Evolutionary conservation across 2,888 invertebrate genomes (phyloP).

Genomic region (Trachelus iudaicus): DNA sequence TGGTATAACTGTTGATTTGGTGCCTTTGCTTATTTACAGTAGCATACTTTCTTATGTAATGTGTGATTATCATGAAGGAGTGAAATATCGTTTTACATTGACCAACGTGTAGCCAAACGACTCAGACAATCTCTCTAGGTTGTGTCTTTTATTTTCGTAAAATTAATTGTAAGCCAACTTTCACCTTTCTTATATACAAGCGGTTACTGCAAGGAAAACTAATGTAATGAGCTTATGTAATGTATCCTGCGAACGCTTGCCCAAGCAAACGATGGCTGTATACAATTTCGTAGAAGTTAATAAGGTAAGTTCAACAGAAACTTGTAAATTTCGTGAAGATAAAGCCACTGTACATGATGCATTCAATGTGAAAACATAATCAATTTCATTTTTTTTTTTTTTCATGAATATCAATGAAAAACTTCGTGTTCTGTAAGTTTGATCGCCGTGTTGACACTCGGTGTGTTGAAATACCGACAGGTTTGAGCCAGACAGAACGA

Average conservation of each 20-base stretch:
- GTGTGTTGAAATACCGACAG: constrained; percentile 35
- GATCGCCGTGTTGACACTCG: background rate
- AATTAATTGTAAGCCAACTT: background rate
- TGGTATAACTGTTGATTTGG: background rate
- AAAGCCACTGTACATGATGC: background rate
- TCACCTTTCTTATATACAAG: background rate
- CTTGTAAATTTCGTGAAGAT: background rate
- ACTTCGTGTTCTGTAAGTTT: background rate
- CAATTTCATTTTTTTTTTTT: background rate
- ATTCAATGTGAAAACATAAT: background rate
- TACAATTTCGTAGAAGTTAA: background rate
- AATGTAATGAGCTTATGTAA: background rate
- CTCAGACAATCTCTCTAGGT: background rate
- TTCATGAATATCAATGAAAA: background rate
- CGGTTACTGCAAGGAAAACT: background rate
- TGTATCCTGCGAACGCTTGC: background rate
- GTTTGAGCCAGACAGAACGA: constrained; percentile 53
- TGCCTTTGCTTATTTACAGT: constrained; percentile 1
- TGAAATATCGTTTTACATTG: background rate
- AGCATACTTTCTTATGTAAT: background rate
- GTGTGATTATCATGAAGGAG: background rate
- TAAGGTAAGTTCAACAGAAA: background rate
- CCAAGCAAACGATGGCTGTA: background rate
- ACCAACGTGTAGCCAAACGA: background rate
- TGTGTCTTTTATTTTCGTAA: background rate